Evolutionary conservation across 2,797 vertebrate species (phyloP), one percentile per base, ranked within the genome.

Genomic region (Fringilla coelebs): DNA sequence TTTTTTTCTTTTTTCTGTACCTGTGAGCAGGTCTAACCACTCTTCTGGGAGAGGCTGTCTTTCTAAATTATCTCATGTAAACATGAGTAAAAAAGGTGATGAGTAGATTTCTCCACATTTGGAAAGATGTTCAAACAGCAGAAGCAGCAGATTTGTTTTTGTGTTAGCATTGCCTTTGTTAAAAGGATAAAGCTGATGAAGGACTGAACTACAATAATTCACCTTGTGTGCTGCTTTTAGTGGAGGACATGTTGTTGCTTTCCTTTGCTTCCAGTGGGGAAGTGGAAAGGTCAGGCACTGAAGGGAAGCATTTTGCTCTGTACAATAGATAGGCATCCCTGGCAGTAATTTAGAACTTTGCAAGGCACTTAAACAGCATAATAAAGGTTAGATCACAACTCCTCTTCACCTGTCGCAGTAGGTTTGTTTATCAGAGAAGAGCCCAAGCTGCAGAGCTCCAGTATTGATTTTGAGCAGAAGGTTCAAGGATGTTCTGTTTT

Each of bases 341-440:
- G 40, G 46, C 57, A 85, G 65, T 78, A 55, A 43, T 88, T 43
- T 72, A 68, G 75, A 80, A 49, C 32, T 58, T 90, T 86, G 62
- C 43, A 86, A 79, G 31, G 66, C 58, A 45, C 46, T 22, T 71
- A 60, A 90, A 58, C 49, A 62, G 67, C 54, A 45, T 80, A 63
- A 80, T 74, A 75, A 89, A 80, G 72, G 81, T 90, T 94, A 90
- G 61, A 61, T 62, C 82, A 76, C 72, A 83, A 14, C 28, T 90
- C 8, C 18, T 87, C 77, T 85, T 88, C 80, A 82, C 72, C 48
- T 88, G 49, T 73, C 1, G 9, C 13, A 13, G 26, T 22, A 58
- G 66, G 75, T 77, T 85, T 82, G 24, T 90, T 94, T 95, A 80
- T 75, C 81, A 79, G 68, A 87, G 55, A 46, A 82, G 79, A 89